These are phyloP conservation scores for Scylla paramamosain DNA, from an alignment of 1,140 invertebrate species.

Conservation along the genomic window DNA sequence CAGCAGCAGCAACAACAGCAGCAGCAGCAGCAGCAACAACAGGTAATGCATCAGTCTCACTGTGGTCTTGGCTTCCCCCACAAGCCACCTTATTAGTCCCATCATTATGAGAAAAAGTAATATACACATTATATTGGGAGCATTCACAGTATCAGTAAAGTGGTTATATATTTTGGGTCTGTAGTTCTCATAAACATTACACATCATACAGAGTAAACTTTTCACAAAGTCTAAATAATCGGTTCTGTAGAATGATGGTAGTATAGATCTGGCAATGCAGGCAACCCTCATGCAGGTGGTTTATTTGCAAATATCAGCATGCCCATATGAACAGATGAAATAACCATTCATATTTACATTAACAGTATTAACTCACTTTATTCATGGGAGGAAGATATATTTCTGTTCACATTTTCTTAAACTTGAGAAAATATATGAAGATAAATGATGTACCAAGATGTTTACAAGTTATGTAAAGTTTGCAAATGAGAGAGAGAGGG, in stretches of 20 bases:
- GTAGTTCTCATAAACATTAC: not conserved
- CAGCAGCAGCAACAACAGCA: conserved; percentile 81
- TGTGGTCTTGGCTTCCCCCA: conserved; percentile 82
- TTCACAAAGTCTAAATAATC: not conserved
- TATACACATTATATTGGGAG: not conserved
- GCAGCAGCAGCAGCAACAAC: conserved; percentile 76
- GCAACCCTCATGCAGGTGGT: not conserved
- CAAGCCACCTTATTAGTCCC: conserved; percentile 70
- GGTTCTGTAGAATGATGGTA: not conserved
- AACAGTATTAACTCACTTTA: no score
- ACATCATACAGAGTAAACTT: not conserved
- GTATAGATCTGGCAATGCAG: not conserved
- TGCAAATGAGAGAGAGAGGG: no score
- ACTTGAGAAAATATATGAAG: no score
- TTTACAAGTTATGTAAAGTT: no score
- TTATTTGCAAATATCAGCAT: no score
- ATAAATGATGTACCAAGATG: no score
- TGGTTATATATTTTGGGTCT: not conserved
- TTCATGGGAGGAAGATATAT: no score
- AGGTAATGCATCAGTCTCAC: conserved; percentile 81
- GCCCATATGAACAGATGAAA: no score
- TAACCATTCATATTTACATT: no score
- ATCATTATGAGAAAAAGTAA: not conserved
- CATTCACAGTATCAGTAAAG: not conserved
- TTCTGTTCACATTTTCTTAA: no score